A percentile compares a stretch with the other conserved stretches of the same genome.
These are phyloP conservation scores for Lochmaea crataegi DNA, from an alignment of 2,888 invertebrate genomes.

Conservation along the genomic window DNA sequence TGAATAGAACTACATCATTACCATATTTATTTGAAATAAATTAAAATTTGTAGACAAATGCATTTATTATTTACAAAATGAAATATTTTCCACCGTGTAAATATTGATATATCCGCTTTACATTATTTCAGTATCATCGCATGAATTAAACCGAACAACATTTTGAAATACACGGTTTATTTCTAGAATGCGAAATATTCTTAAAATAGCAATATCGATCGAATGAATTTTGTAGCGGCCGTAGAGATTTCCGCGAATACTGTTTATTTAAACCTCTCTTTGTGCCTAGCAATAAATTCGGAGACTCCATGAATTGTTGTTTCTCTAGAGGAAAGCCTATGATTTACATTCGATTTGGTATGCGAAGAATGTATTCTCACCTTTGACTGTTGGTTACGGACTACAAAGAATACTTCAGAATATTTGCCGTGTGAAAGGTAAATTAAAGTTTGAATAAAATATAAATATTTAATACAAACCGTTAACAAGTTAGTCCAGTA, in stretches of 20 bases:
- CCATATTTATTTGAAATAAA: no score
- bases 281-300: neutral
- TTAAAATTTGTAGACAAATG: no score
- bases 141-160: no score
- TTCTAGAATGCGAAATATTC: no score
- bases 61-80: no score
- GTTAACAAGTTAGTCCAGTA: no score
- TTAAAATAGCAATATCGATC: no score
- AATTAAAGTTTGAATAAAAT: neutral
- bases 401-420: conserved; percentile 8
- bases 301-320: neutral
- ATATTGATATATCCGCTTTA: no score
- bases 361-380: conserved; percentile 2
- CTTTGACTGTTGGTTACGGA: conserved; percentile 4
- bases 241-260: neutral
- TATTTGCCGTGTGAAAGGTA: neutral
- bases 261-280: neutral
- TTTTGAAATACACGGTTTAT: no score
- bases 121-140: no score
- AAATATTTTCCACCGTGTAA: no score
- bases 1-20: no score
- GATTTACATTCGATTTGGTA: conserved; percentile 7
- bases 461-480: neutral
- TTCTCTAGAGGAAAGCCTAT: neutral
- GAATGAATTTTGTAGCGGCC: neutral